Evolutionary conservation across 2,113 vertebrate genomes (phyloP).

Genomic region (Leptodactylus fuscus): DNA sequence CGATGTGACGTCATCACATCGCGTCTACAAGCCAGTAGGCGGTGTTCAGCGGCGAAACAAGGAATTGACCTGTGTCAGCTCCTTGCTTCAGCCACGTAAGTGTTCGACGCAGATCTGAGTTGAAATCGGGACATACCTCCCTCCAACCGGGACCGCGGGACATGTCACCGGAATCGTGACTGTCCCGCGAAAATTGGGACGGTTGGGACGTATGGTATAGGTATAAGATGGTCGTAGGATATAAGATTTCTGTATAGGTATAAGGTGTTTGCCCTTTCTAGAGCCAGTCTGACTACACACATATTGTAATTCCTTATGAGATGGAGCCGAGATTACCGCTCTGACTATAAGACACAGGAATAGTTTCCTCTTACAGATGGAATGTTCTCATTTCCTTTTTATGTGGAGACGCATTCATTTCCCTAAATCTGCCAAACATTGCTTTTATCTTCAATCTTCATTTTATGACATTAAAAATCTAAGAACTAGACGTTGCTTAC

Average conservation of each 20-base stretch:
- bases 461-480: neutral
- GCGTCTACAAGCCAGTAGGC: too few species aligned
- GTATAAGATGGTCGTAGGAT: too few species aligned
- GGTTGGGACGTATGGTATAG: too few species aligned
- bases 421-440: neutral
- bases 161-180: too few species aligned
- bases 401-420: constrained; percentile 13
- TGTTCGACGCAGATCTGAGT: too few species aligned
- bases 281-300: constrained; percentile 6
- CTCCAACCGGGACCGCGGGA: too few species aligned
- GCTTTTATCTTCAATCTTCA: constrained; percentile 6
- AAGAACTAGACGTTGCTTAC: neutral
- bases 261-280: neutral
- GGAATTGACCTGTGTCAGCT: too few species aligned
- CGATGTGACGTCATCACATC: too few species aligned
- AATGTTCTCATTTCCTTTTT: constrained; percentile 45
- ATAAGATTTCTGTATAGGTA: neutral
- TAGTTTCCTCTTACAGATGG: constrained; percentile 20
- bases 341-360: constrained; percentile 10
- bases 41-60: too few species aligned
- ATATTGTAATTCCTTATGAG: constrained; percentile 9
- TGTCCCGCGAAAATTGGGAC: too few species aligned
- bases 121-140: too few species aligned
- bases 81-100: too few species aligned
- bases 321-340: constrained; percentile 10